Percentiles rank a stretch among this genome's conserved stretches.
These are phyloP conservation scores for Istiophorus platypterus DNA, from an alignment of 2,113 vertebrate genomes.

Conservation along the genomic window DNA sequence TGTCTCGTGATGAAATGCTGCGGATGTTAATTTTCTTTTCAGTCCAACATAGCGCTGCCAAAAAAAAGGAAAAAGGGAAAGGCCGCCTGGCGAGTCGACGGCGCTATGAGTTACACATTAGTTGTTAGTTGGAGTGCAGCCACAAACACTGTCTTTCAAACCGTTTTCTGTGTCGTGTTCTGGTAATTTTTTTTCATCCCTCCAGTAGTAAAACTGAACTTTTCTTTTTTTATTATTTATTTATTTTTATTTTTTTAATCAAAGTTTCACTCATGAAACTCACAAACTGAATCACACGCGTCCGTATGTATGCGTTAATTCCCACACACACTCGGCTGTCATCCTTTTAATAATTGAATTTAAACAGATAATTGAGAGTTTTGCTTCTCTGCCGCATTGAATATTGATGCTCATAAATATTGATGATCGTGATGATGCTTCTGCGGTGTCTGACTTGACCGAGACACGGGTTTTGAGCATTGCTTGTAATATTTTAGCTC, in stretches of 20 bases:
- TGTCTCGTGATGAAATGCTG: background rate
- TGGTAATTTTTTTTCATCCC: background rate
- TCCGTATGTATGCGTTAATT: background rate
- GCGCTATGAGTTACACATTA: background rate
- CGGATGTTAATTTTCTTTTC: background rate
- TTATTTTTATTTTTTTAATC: too few relatives aligned
- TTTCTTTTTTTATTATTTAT: too few relatives aligned
- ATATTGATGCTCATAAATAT: slow-evolving; percentile 23
- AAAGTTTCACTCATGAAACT: too few relatives aligned
- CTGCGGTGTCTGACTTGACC: background rate
- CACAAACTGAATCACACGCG: background rate
- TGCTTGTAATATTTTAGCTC: background rate
- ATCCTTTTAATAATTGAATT: slow-evolving; percentile 6
- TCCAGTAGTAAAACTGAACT: background rate
- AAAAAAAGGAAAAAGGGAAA: background rate
- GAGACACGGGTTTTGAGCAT: background rate
- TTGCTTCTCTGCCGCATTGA: background rate
- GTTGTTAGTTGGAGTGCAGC: background rate
- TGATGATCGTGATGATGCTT: background rate
- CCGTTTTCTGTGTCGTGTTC: background rate
- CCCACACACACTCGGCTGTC: too few relatives aligned
- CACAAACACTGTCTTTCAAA: background rate
- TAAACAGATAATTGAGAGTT: slow-evolving; percentile 13
- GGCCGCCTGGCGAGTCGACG: background rate
- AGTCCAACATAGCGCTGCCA: background rate